Base-by-base conservation (phyloP, 2,888 invertebrate species). In the Thecophora atra region DNA sequence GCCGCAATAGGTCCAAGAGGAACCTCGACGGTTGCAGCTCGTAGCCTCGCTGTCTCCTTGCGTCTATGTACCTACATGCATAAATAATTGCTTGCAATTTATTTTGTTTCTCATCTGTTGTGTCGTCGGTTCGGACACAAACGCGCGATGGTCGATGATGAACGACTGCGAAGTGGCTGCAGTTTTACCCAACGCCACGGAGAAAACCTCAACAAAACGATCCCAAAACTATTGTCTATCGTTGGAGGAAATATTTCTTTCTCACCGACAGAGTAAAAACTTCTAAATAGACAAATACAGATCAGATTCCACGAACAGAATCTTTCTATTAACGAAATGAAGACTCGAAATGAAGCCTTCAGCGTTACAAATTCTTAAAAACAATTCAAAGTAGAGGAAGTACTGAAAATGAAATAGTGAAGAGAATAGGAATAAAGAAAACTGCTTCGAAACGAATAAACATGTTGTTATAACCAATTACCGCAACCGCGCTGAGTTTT, bases 1-100 rank as follows among this genome's bases (percentile, higher is more conserved):
- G 24, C 15, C 8, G 17, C n/a, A 24, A 8, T 58, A 21, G 24
- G 3, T 17, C 24, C 24, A 15, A 58, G 26, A 21, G 13, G 67
- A 54, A 8, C 24, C 17, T 7, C 64, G 60, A 44, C 26, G 47
- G 26, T 47, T 15, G 21, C 44, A n/a, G n/a, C n/a, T n/a, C n/a
- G n/a, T n/a, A n/a, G n/a, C n/a, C n/a, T n/a, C n/a, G n/a, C n/a
- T n/a, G n/a, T n/a, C n/a, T n/a, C n/a, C n/a, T n/a, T n/a, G n/a
- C n/a, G n/a, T n/a, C n/a, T n/a, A 8, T 19, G 21, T 54, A 54
- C 54, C 54, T 19, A 54, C 21, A 54, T 26, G 62, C 71, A 72
- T 76, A 78, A 82, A 79, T 77, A 80, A 82, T 82, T 78, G 81
- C 81, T 71, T 15, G 64, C 75, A 78, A 82, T 82, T 81, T 81